Percentiles rank a stretch among this genome's conserved stretches.
Conservation (phyloP, 2,797 vertebrate species). For the Acanthis flammea region DNA sequence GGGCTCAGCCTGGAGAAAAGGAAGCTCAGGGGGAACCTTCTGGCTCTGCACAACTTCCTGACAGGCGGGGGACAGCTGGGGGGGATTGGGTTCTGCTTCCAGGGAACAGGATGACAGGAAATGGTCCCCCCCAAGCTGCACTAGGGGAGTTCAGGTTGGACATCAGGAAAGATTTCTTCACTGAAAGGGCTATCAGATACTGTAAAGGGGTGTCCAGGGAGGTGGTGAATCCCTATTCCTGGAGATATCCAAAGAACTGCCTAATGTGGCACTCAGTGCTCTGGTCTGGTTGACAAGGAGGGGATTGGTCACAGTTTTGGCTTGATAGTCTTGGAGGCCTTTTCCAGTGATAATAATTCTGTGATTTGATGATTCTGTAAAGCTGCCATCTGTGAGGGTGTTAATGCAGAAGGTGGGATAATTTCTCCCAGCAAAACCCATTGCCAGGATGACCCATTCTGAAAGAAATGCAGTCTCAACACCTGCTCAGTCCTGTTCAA, state of each 20-base stretch:
- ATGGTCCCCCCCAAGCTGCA: accelerated
- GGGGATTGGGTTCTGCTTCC: accelerated
- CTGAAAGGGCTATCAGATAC: accelerated
- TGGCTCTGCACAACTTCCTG: neutral
- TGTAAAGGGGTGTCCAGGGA: neutral
- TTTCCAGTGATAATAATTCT: neutral
- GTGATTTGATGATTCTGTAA: neutral
- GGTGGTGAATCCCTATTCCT: too few species aligned
- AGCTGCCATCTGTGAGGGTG: neutral
- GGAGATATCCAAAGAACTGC: neutral
- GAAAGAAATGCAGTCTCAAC: neutral
- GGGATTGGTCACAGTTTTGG: neutral
- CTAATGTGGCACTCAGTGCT: accelerated
- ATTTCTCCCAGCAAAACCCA: neutral
- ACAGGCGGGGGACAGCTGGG: neutral
- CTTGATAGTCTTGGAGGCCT: neutral
- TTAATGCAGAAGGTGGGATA: neutral
- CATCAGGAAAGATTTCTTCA: neutral
- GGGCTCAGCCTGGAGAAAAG: neutral
- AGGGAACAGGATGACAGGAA: accelerated
- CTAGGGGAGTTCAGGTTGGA: neutral
- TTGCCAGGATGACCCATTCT: neutral
- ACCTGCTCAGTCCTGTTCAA: neutral
- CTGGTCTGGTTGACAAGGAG: neutral
- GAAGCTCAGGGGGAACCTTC: neutral